These are phyloP conservation scores for Drosophila lacicola DNA, from an alignment of 2,888 invertebrate species.

Conservation along the genomic window DNA sequence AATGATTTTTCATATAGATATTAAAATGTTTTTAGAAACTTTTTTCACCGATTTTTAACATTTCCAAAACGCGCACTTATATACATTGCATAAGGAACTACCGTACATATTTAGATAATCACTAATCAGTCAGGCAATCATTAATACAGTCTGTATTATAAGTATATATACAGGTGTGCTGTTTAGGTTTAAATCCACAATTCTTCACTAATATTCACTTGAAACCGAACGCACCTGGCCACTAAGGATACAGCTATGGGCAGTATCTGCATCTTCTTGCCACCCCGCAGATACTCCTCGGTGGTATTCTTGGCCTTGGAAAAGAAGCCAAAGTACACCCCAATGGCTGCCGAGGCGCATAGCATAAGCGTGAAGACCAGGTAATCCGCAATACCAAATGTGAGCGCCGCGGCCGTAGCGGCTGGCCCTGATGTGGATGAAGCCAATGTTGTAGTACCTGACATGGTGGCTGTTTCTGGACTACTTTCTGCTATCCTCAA, in stretches of 20 bases:
- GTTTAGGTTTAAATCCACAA: no score
- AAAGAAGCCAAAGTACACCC: conserved; percentile 87
- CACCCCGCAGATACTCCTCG: conserved; percentile 87
- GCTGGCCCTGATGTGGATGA: not conserved
- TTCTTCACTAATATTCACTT: not conserved
- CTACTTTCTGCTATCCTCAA: conserved; percentile 11
- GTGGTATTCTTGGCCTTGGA: conserved; percentile 86
- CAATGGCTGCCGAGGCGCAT: conserved; percentile 86
- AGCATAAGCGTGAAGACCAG: conserved; percentile 87
- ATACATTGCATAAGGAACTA: no score
- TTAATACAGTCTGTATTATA: no score
- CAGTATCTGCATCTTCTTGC: conserved; percentile 86
- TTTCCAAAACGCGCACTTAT: no score
- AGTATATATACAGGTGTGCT: no score
- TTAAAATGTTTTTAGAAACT: no score
- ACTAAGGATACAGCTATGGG: conserved; percentile 89
- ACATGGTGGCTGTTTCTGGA: conserved; percentile 31
- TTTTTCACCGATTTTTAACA: no score
- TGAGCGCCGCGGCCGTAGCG: conserved; percentile 50
- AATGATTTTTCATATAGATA: no score
- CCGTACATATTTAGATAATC: no score
- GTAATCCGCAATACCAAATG: conserved; percentile 85
- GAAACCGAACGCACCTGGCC: conserved; percentile 83
- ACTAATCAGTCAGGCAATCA: no score
- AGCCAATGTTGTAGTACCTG: conserved; percentile 26